Evolutionary conservation across 2,888 invertebrate species (phyloP).

Genomic region (Amphimallon solstitiale): DNA sequence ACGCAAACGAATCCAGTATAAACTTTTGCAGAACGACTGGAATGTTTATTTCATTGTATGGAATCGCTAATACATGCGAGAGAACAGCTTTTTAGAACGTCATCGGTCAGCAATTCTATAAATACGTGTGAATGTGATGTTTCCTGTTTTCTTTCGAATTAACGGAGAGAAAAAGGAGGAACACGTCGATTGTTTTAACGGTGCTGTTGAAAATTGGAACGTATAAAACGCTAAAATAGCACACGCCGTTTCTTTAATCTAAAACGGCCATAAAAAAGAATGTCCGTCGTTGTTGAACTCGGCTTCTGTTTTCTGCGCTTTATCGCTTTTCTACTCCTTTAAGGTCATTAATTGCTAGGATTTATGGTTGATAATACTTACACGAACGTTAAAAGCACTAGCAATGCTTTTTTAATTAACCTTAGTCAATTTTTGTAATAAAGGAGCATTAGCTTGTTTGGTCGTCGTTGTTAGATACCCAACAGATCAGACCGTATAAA

Average conservation of each 20-base stretch:
- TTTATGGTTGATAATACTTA: slow-evolving; percentile 18
- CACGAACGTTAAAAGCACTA: neutral
- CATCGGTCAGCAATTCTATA: slow-evolving; percentile 27
- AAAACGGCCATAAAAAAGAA: slow-evolving; percentile 31
- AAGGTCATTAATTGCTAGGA: slow-evolving; percentile 18
- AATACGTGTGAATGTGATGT: slow-evolving; percentile 32
- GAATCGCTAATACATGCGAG: neutral
- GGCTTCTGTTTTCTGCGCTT: slow-evolving; percentile 26
- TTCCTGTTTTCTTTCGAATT: slow-evolving; percentile 33
- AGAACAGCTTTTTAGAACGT: slow-evolving; percentile 18
- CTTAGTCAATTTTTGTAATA: neutral
- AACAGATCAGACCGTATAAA: too few relatives aligned
- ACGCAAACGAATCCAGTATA: neutral
- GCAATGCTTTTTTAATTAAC: slow-evolving; percentile 19
- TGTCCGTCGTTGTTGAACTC: slow-evolving; percentile 17
- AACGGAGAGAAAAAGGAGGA: slow-evolving; percentile 29
- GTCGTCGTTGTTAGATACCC: too few relatives aligned
- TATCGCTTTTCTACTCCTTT: slow-evolving; percentile 22
- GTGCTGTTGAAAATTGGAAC: slow-evolving; percentile 31
- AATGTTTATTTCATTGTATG: slow-evolving; percentile 5
- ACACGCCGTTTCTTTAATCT: slow-evolving; percentile 33
- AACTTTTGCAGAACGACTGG: slow-evolving; percentile 10
- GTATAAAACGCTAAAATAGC: slow-evolving; percentile 33
- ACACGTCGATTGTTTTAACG: slow-evolving; percentile 31
- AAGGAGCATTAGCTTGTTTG: too few relatives aligned